These are phyloP conservation scores for Cataglyphis rosenhaueri DNA, from an alignment of 2,888 invertebrate species.

Conservation along the genomic window DNA sequence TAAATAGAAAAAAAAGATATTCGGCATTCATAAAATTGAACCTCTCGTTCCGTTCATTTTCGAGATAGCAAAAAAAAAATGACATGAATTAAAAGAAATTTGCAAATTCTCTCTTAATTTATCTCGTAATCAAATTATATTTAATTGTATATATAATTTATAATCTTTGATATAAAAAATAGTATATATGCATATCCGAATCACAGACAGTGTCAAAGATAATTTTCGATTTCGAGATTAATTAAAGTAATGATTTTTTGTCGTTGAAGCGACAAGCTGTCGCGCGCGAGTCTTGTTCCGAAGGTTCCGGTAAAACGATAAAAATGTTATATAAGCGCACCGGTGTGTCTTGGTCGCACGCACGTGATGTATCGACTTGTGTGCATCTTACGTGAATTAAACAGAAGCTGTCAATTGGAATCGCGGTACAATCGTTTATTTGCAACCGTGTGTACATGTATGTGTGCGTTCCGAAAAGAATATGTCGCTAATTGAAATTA, in stretches of 20 bases:
- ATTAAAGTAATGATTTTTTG: not conserved
- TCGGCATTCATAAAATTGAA: not conserved
- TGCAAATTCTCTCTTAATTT: not conserved
- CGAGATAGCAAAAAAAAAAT: not conserved
- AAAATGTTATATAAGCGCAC: slow-evolving; percentile 50
- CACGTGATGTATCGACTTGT: not conserved
- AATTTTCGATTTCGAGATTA: not conserved
- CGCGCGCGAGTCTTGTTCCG: not conserved
- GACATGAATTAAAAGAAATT: not conserved
- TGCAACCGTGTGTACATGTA: not conserved
- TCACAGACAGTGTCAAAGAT: not conserved
- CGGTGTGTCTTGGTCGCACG: slow-evolving; percentile 9
- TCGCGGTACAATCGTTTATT: not conserved
- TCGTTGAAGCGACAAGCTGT: slow-evolving; percentile 3
- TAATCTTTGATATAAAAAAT: not conserved
- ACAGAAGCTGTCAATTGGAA: slow-evolving; percentile 28
- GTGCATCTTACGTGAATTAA: slow-evolving; percentile 11
- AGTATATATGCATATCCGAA: not conserved
- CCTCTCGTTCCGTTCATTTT: not conserved
- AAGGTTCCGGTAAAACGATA: slow-evolving; percentile 24
- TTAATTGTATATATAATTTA: not conserved
- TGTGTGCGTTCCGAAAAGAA: not conserved
- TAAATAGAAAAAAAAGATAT: not conserved
- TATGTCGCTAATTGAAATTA: not conserved
- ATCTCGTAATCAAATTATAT: not conserved